Evolutionary conservation across 1,140 invertebrate genomes (phyloP).

Genomic region (Psilanteris sp.): DNA sequence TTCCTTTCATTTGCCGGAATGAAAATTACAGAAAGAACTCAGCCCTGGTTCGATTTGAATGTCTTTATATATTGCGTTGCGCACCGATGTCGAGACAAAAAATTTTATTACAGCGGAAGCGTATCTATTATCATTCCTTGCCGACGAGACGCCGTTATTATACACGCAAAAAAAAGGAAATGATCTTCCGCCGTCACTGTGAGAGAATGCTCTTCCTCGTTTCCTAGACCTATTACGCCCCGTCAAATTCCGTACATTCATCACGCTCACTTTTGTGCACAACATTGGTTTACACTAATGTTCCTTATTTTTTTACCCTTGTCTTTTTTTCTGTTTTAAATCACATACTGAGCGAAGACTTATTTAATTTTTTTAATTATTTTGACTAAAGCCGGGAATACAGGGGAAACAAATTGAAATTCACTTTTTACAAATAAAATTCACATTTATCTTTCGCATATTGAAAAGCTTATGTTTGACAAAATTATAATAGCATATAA

Average conservation of each 20-base stretch:
- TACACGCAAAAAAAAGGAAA: slow-evolving; percentile 30
- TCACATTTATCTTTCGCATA: too few relatives aligned
- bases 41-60: slow-evolving; percentile 29
- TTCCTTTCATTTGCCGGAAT: slow-evolving; percentile 42
- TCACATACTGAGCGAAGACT: too few relatives aligned
- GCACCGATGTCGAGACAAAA: slow-evolving; percentile 35
- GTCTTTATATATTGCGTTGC: slow-evolving; percentile 37
- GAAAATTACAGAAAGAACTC: slow-evolving; percentile 44
- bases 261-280: slow-evolving; percentile 56
- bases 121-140: slow-evolving; percentile 51
- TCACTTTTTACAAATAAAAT: too few relatives aligned
- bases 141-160: slow-evolving; percentile 42
- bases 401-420: background rate
- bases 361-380: too few relatives aligned
- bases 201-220: slow-evolving; percentile 60
- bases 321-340: too few relatives aligned
- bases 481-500: too few relatives aligned
- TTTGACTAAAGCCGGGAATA: too few relatives aligned
- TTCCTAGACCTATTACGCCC: slow-evolving; percentile 68
- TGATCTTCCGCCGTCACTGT: slow-evolving; percentile 27
- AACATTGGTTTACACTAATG: slow-evolving; percentile 19
- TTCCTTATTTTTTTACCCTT: background rate
- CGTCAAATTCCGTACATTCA: slow-evolving; percentile 72
- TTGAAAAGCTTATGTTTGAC: too few relatives aligned
- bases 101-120: slow-evolving; percentile 55